Conservation (phyloP, 2,113 vertebrate genomes). For the Propithecus coquereli region DNA sequence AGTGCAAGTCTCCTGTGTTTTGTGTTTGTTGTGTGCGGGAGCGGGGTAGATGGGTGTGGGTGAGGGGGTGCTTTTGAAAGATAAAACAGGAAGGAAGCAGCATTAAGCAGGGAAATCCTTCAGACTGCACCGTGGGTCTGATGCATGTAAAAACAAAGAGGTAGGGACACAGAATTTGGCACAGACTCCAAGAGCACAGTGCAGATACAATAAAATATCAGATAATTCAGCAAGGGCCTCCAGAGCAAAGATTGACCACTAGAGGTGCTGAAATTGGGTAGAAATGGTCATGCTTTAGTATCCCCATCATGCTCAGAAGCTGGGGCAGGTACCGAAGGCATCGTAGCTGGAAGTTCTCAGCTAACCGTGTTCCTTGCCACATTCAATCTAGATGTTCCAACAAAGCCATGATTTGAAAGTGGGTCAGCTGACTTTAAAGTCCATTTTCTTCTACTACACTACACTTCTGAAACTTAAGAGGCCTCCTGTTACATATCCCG, state of each 20-base stretch:
- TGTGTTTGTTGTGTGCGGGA: not conserved
- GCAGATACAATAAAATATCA: not conserved
- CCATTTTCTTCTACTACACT: not conserved
- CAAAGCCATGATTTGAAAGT: not conserved
- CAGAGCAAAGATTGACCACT: not conserved
- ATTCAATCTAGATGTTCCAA: not conserved
- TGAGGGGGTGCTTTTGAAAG: not conserved
- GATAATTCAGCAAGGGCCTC: not conserved
- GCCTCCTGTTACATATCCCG: not conserved
- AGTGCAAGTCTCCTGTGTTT: not conserved
- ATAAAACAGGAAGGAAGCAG: not conserved
- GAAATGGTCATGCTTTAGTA: not conserved
- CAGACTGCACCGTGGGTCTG: not conserved
- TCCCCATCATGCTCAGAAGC: not conserved
- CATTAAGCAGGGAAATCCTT: not conserved
- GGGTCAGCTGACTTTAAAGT: not conserved
- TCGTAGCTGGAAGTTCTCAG: not conserved
- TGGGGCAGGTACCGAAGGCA: not conserved
- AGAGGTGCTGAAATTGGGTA: not conserved
- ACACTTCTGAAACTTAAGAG: not conserved
- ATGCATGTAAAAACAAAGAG: not conserved
- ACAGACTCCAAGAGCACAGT: accelerated
- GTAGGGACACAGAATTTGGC: not conserved
- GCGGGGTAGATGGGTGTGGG: no score
- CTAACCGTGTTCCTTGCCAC: not conserved